Base-by-base conservation (phyloP, 2,888 invertebrate genomes). In the Diogma glabrata region DNA sequence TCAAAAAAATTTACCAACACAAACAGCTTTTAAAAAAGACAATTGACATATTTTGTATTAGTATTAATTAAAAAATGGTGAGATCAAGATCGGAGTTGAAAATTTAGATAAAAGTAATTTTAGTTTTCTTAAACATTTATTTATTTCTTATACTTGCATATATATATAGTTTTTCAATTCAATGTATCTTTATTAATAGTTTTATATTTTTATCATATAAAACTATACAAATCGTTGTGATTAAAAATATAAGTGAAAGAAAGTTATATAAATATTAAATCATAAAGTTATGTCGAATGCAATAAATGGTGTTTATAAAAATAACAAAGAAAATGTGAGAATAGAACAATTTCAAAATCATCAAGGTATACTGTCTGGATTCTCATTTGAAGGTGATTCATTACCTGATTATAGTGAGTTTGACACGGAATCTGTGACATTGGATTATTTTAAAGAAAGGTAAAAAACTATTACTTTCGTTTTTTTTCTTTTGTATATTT, bases 401-500 rank as follows among this genome's bases (percentile, higher is more conserved):
- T 60, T 75, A 56, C 72, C 74, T 47, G 74, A 74, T 63, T 75
- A 72, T 58, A 73, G 73, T 55, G 75, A 75, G 67, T 75, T 75
- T 61, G 75, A 75, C 67, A 71, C 73, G 30, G 72, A 72, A 60
- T 72, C 72, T 52, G 69, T 73, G 51, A 69, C 72, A 55, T 65
- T 72, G 64, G 73, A 72, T 58, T 73, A 72, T 60, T 69, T 69
- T 58, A 68, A 66, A 58, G 72, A 73, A 65, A 73, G 72, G 74
- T 74, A 70, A 59, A 58, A 45, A 6, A 12, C 9, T 45, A 23
- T 28, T n/a, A n/a, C 49, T 20, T 20, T 49, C 10, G 22, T 12
- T 49, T 30, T 17, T 47, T 12, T 47, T 46, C 26, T 47, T n/a
- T n/a, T n/a, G n/a, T n/a, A n/a, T n/a, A n/a, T n/a, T n/a, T n/a